Base-by-base conservation (phyloP, 2,797 vertebrate genomes). In the Gambusia yucatana region DNA sequence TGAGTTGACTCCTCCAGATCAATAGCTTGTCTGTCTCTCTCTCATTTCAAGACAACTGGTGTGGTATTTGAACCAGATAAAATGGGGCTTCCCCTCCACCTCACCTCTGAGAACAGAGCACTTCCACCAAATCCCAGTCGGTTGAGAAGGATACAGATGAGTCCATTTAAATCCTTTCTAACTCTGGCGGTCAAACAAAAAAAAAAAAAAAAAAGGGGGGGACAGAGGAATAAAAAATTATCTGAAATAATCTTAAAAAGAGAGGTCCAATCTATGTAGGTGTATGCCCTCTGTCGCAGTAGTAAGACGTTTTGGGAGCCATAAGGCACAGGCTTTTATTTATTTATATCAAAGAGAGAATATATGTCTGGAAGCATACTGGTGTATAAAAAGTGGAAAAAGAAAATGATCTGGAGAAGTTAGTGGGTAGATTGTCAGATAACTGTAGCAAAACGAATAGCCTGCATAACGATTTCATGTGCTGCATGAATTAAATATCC, bases 41-140 rank as follows among this genome's bases (percentile, higher is more conserved):
- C 65, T 69, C 25, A 70, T 25, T 70, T 75, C 9, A 87, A 96
- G 94, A 96, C 94, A 91, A 95, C 94, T 92, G 92, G 93, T 93
- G 94, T 95, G 95, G 94, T 92, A 96, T 96, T 95, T 96, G 95
- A 96, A 95, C 94, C 93, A 96, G 93, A 96, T 95, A 93, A 95
- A 96, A 95, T 93, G 93, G 91, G 91, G 91, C 91, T 93, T 94
- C 89, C 92, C 93, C 93, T 95, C 94, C 89, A 93, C 90, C 90
- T 95, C 93, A 96, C 95, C 94, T 94, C 92, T 87, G 92, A 94
- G 91, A 92, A 93, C 90, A 82, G 83, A 92, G 86, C 87, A 85
- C 90, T 93, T 92, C 83, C 81, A 84, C 90, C 91, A 95, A 95
- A 94, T 93, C 93, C 94, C 92, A 93, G 82, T 90, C 78, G 90